Base-by-base conservation (phyloP, 2,113 vertebrate species). In the Ptyas mucosa region DNA sequence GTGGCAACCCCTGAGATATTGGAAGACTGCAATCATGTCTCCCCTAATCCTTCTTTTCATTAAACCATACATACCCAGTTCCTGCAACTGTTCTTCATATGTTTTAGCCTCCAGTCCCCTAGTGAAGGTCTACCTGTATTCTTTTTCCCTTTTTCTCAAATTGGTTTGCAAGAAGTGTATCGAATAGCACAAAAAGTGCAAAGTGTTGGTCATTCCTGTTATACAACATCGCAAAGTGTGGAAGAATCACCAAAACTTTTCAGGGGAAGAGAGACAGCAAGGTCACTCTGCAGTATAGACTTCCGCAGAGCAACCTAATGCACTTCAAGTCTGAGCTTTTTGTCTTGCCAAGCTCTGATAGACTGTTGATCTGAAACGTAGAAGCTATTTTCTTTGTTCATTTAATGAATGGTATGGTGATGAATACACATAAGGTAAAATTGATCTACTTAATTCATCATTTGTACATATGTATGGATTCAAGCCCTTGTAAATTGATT, bases 381-480 rank as follows among this genome's bases (percentile, higher is more conserved):
- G 94, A 96, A 95, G 95, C 95, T 96, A 97, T 97, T 97, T 97
- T 96, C 97, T 97, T 97, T 97, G 97, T 96, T 97, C 96, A 96
- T 96, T 94, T 97, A 97, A 97, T 97, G 97, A 97, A 95, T 94
- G 97, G 97, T 94, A 96, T 97, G 96, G 96, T 95, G 96, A 97
- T 97, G 97, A 97, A 97, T 97, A 97, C 96, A 97, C 96, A 97
- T 97, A 96, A 97, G 96, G 96, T 61, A 96, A 92, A 96, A 97
- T 96, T 97, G 97, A 97, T 97, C 96, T 93, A 95, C 95, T 97
- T 97, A 97, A 97, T 97, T 97, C 94, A 97, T 96, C 97, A 97
- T 97, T 96, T 96, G 96, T 96, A 97, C 96, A 95, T 97, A 97
- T 93, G 96, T 95, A 97, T 97, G 55, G 96, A 97, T 97, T 97